Base-by-base conservation (phyloP, 2,113 vertebrate species). In the Coturnix japonica region DNA sequence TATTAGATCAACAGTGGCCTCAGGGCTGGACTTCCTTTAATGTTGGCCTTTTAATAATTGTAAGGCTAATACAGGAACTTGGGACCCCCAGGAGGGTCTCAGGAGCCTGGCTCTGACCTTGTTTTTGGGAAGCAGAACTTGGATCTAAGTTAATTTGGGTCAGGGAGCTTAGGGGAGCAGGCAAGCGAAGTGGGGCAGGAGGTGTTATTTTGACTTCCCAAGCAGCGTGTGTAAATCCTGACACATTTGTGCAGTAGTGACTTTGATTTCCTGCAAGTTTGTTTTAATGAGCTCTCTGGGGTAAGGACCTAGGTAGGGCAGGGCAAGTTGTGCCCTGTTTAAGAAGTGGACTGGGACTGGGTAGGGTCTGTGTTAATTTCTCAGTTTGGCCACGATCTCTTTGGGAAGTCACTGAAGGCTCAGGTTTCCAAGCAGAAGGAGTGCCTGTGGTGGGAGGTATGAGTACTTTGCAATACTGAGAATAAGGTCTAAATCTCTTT, bases 1-100 rank as follows among this genome's bases (percentile, higher is more conserved):
- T 96, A 96, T 96, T 96, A 95, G 94, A 95, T 97, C 93, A 95
- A 93, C 92, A 91, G 95, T 93, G 94, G 93, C 94, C 89, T 95
- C 69, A 72, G 90, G 91, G 91, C 91, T 96, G 95, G 94, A 91
- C 93, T 96, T 95, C 69, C 87, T 96, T 95, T 95, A 89, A 86
- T 94, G 79, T 91, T 95, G 94, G 88, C 46, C 59, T 94, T 95
- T 91, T 70, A 87, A 87, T 91, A 95, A 95, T 79, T 84, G 78
- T 65, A 91, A 93, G 71, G 64, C 72, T 95, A 95, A 87, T 94
- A 91, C 74, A 88, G 93, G 78, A 94, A 92, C 85, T 88, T 89
- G 72, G 88, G 90, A 91, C 83, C 75, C 72, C 59, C 85, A 85
- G 71, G 85, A 94, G n/a, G 70, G 75, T 85, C 87, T 92, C 65